phyloP scores from a whole-genome alignment of 53 echinoderm and acorn worm genomes.

The Pentamera pediparva region DNA sequence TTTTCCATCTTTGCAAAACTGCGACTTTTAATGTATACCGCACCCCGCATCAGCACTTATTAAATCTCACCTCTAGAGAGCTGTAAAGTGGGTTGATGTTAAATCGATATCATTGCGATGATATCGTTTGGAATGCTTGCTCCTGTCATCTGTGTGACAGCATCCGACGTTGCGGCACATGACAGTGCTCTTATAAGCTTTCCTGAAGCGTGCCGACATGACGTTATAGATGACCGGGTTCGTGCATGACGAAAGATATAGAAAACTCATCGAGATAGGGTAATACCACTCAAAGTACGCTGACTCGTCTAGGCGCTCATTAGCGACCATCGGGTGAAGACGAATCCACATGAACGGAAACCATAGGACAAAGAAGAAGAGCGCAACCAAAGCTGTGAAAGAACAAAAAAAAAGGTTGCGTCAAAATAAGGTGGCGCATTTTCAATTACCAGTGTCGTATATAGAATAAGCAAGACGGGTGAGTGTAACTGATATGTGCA shows the following conservation, averaged over 20 bases:
- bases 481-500: too few relatives aligned
- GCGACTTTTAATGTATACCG: too few relatives aligned
- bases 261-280: constrained; percentile 62
- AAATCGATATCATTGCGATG: constrained; percentile 28
- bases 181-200: constrained; percentile 76
- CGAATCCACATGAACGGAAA: constrained; percentile 92
- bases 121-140: constrained; percentile 39
- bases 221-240: constrained; percentile 96
- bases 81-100: constrained; percentile 32
- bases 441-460: too few relatives aligned
- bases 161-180: constrained; percentile 84
- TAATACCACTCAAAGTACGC: constrained; percentile 69
- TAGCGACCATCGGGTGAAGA: constrained; percentile 45
- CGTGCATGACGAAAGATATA: constrained; percentile 79
- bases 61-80: too few relatives aligned
- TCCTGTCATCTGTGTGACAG: constrained; percentile 17
- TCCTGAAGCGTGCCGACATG: constrained; percentile 88
- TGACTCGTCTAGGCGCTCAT: constrained; percentile 55
- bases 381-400: constrained; percentile 65
- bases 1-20: too few relatives aligned
- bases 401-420: not conserved
- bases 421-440: too few relatives aligned
- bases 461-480: too few relatives aligned
- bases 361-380: constrained; percentile 89
- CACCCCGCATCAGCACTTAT: too few relatives aligned